These are phyloP conservation scores for Polymixis lichenea DNA, from an alignment of 2,888 invertebrate species.

Conservation along the genomic window DNA sequence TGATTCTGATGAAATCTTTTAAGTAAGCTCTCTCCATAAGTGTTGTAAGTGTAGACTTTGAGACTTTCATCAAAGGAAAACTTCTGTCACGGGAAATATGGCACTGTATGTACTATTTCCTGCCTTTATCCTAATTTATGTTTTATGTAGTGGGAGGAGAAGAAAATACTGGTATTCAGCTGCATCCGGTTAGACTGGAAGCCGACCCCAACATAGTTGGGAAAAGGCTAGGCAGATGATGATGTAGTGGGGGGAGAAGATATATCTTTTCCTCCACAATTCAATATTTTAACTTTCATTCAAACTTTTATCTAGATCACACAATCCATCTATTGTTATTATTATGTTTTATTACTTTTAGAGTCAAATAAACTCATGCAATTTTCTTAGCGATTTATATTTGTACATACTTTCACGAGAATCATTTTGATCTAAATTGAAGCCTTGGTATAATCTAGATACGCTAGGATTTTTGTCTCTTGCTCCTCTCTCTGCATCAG, in stretches of 20 bases:
- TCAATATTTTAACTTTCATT: background rate
- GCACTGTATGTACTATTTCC: background rate
- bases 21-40: too few species aligned
- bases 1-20: too few species aligned
- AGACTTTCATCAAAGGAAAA: background rate
- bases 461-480: background rate
- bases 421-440: slow-evolving; percentile 39
- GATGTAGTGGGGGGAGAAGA: too few species aligned
- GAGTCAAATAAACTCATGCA: background rate
- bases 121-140: too few species aligned
- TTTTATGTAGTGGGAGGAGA: too few species aligned
- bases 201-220: too few species aligned
- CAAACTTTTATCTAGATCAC: background rate
- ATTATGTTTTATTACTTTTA: background rate
- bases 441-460: slow-evolving; percentile 19
- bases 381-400: too few species aligned
- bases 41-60: background rate
- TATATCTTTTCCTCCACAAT: too few species aligned
- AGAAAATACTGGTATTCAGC: too few species aligned
- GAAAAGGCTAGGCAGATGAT: too few species aligned
- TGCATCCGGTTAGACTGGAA: too few species aligned
- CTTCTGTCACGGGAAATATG: background rate
- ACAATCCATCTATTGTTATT: background rate
- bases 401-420: background rate
- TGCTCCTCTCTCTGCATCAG: background rate